A percentile compares a stretch with the other conserved stretches of the same genome.
Evolutionary conservation across 2,888 invertebrate species (phyloP).

Genomic region (Tanytarsus gracilentus): DNA sequence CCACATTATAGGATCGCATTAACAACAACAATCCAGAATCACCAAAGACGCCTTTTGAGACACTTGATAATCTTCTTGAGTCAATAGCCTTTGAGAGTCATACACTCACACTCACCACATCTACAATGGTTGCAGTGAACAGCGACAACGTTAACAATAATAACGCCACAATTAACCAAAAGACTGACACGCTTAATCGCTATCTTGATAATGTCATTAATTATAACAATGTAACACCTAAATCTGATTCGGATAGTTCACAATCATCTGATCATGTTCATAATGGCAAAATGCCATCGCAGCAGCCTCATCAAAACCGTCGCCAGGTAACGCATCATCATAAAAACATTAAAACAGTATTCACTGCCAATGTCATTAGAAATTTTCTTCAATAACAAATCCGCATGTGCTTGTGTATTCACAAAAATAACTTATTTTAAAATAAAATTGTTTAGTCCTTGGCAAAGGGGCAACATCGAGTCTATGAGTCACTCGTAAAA

Average conservation of each 20-base stretch:
- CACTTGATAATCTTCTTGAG: conserved; percentile 24
- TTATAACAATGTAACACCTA: conserved; percentile 8
- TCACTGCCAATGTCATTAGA: conserved; percentile 21
- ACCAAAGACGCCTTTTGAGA: background rate
- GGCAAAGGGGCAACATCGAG: background rate
- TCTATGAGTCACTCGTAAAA: no score
- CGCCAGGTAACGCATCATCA: conserved; percentile 19
- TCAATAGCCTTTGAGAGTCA: conserved; percentile 22
- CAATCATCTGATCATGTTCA: conserved; percentile 23
- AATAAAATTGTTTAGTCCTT: background rate
- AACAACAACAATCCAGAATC: conserved; percentile 8
- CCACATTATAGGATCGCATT: conserved; percentile 7
- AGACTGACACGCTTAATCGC: conserved; percentile 21
- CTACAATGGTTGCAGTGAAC: no score
- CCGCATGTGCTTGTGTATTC: no score
- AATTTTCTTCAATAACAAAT: no score
- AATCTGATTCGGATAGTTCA: conserved; percentile 22
- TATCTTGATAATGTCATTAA: conserved; percentile 25
- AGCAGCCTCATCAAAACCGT: no score
- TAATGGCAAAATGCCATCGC: conserved; percentile 20
- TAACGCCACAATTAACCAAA: conserved; percentile 13
- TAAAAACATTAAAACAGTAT: background rate
- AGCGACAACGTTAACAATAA: conserved; percentile 18
- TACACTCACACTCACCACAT: no score
- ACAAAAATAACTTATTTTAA: no score